A percentile compares a stretch with the other conserved stretches of the same genome.
Conservation (phyloP, 2,797 vertebrate species). For the Garrulus glandarius region DNA sequence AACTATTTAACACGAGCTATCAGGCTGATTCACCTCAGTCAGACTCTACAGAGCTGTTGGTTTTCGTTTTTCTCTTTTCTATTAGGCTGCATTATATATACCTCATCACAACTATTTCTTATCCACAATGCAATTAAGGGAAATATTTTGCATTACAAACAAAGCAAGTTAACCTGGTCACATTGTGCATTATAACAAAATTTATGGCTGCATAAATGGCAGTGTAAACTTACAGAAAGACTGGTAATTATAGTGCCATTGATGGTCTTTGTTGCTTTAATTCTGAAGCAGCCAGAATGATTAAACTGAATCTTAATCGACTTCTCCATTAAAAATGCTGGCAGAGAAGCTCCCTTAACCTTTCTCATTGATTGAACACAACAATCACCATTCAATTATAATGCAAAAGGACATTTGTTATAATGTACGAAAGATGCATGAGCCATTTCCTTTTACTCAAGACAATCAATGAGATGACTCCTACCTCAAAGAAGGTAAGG, state of each 20-base stretch:
- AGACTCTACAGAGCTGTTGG: background rate
- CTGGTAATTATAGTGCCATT: constrained; percentile 96
- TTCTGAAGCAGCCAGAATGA: constrained; percentile 97
- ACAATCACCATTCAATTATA: constrained; percentile 99
- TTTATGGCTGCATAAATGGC: constrained; percentile 95
- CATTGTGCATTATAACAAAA: constrained; percentile 86
- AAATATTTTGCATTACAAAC: constrained; percentile 82
- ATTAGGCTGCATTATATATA: constrained; percentile 62
- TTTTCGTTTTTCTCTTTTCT: background rate
- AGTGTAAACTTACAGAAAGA: constrained; percentile 97
- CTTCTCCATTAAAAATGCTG: constrained; percentile 99
- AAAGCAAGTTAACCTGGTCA: constrained; percentile 79
- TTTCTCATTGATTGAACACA: constrained; percentile 99
- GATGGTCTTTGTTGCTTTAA: constrained; percentile 96
- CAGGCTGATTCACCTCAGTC: constrained; percentile 68
- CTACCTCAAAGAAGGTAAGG: constrained; percentile 75
- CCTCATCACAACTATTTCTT: constrained; percentile 76
- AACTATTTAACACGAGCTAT: constrained; percentile 76
- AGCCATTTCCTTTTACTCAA: constrained; percentile 95
- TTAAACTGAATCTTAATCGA: constrained; percentile 99
- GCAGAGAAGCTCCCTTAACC: constrained; percentile 98
- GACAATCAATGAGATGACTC: constrained; percentile 93
- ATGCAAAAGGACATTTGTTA: constrained; percentile 99
- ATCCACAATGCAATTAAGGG: constrained; percentile 71
- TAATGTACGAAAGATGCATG: constrained; percentile 98